These are phyloP conservation scores for Choristoneura fumiferana DNA, from an alignment of 1,140 invertebrate genomes.

Conservation along the genomic window DNA sequence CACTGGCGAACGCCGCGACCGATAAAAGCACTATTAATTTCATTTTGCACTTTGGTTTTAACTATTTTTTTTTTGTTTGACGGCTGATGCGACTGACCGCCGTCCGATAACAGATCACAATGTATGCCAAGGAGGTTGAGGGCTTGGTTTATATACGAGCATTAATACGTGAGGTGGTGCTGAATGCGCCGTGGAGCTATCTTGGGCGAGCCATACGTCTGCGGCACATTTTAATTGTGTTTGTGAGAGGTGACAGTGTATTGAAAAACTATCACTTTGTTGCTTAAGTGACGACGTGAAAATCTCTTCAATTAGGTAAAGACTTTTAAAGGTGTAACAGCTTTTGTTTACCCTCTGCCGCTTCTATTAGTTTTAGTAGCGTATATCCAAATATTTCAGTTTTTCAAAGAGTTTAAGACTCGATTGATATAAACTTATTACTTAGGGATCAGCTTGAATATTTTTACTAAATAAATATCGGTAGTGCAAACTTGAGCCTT, in stretches of 20 bases:
- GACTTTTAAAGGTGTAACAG: too few species aligned
- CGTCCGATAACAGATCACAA: conserved; percentile 65
- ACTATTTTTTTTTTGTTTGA: conserved; percentile 42
- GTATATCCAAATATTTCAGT: too few species aligned
- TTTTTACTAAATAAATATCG: too few species aligned
- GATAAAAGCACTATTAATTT: conserved; percentile 66
- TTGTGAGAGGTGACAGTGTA: conserved; percentile 38
- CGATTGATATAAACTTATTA: too few species aligned
- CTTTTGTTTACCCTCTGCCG: too few species aligned
- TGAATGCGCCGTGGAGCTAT: conserved; percentile 54
- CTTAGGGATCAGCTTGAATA: too few species aligned
- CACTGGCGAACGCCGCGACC: conserved; percentile 53
- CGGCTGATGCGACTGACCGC: conserved; percentile 66
- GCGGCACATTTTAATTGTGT: conserved; percentile 62
- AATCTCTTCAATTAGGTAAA: conserved; percentile 7
- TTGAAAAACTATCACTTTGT: conserved; percentile 45
- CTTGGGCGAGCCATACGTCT: conserved; percentile 41
- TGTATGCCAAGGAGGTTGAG: conserved; percentile 69
- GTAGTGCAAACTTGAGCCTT: too few species aligned
- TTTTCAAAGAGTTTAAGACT: too few species aligned
- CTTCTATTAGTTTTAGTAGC: too few species aligned
- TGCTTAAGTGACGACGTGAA: conserved; percentile 30
- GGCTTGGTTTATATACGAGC: conserved; percentile 78
- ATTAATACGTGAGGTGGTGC: conserved; percentile 74
- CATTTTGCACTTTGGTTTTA: conserved; percentile 59